Evolutionary conservation across 2,113 vertebrate genomes (phyloP).

Genomic region (Lipotes vexillifer): DNA sequence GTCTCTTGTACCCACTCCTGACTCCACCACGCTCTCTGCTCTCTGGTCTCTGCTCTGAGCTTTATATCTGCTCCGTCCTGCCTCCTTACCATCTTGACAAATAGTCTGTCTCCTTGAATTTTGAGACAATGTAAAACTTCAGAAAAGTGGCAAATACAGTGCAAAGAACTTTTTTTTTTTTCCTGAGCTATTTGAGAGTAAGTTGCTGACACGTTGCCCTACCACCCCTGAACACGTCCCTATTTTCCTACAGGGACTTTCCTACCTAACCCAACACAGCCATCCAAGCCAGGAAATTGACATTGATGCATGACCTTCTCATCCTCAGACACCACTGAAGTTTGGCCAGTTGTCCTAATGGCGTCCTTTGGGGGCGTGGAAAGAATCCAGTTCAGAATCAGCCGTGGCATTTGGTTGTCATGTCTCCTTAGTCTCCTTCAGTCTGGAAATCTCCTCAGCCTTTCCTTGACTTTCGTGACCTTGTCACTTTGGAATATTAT

Average conservation of each 20-base stretch:
- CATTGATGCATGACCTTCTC: fast-evolving
- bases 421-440: neutral
- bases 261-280: neutral
- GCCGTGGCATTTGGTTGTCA: neutral
- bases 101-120: neutral
- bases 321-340: neutral
- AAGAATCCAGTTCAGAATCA: neutral
- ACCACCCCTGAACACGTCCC: neutral
- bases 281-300: neutral
- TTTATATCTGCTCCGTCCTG: neutral
- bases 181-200: neutral
- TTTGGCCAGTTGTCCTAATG: fast-evolving
- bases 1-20: neutral
- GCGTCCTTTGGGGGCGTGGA: neutral
- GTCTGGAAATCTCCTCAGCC: neutral
- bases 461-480: neutral
- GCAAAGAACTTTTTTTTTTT: neutral
- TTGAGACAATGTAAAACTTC: neutral
- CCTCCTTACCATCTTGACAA: neutral
- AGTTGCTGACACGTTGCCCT: neutral
- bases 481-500: neutral
- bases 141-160: neutral
- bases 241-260: neutral
- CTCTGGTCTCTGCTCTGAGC: neutral
- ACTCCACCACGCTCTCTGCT: neutral